Percentiles rank a stretch among this genome's conserved stretches.
Conservation (phyloP, 2,113 vertebrate genomes). For the Rhagologus leucostigma region DNA sequence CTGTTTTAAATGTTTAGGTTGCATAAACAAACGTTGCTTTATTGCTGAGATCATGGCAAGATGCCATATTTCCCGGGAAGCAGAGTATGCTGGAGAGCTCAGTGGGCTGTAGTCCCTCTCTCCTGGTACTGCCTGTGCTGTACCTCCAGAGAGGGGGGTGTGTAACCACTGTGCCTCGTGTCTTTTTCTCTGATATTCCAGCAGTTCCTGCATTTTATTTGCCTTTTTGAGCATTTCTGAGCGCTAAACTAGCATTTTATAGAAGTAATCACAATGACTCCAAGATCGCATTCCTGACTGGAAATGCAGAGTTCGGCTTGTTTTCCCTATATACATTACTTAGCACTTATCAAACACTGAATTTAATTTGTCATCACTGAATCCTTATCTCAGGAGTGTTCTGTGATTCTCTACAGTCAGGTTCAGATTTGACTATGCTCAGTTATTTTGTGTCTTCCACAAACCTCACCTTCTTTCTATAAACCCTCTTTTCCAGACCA, state of each 20-base stretch:
- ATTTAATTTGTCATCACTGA: not conserved
- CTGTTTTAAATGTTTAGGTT: not conserved
- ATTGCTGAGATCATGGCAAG: not conserved
- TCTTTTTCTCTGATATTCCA: not conserved
- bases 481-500: not conserved
- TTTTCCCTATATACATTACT: not conserved
- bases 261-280: not conserved
- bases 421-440: not conserved
- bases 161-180: not conserved
- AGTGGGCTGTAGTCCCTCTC: rapidly evolving
- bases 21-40: not conserved
- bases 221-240: not conserved
- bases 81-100: not conserved
- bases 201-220: not conserved
- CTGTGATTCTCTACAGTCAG: not conserved
- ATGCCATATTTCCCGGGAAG: not conserved
- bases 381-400: not conserved
- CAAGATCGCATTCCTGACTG: not conserved
- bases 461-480: not conserved
- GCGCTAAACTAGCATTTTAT: not conserved
- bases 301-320: not conserved
- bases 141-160: too few relatives aligned
- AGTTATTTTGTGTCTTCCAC: not conserved
- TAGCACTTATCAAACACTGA: not conserved
- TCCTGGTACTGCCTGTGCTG: not conserved